Evolutionary conservation across 2,113 vertebrate genomes (phyloP).

Genomic region (Misgurnus mizolepis): DNA sequence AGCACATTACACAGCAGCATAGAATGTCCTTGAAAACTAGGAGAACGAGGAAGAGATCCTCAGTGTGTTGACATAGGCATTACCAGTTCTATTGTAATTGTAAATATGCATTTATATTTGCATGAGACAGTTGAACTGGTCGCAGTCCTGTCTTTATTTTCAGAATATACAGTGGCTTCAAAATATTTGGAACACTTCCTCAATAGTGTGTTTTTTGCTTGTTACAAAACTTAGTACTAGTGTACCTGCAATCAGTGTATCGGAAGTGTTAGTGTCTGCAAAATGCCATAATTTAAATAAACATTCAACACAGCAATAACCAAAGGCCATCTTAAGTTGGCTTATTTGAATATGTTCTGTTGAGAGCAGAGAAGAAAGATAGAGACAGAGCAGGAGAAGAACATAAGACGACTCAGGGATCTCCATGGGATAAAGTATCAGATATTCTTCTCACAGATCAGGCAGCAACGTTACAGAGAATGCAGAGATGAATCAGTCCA

Average conservation of each 20-base stretch:
- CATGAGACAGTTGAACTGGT: slow-evolving; percentile 40
- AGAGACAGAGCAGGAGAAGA: neutral
- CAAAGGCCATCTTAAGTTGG: neutral
- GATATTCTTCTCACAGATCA: slow-evolving; percentile 2
- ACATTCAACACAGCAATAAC: neutral
- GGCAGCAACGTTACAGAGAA: neutral
- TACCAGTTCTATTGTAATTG: slow-evolving; percentile 8
- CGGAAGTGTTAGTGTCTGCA: neutral
- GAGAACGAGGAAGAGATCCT: neutral
- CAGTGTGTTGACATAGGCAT: neutral
- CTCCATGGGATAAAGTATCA: slow-evolving; percentile 1
- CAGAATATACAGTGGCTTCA: neutral
- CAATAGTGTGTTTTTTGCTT: no score
- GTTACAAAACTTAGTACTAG: no score
- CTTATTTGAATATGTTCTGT: neutral
- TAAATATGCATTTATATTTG: slow-evolving; percentile 36
- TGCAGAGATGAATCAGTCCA: slow-evolving; percentile 23
- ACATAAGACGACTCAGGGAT: neutral
- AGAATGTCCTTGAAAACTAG: slow-evolving; percentile 4
- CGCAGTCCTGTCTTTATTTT: slow-evolving; percentile 1
- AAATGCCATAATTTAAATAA: neutral
- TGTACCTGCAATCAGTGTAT: no score
- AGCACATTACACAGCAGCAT: neutral
- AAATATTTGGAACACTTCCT: no score
- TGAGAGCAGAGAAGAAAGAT: slow-evolving; percentile 8